Evolutionary conservation across 1,140 invertebrate species (phyloP).

Genomic region (Zaprionus nigranus): DNA sequence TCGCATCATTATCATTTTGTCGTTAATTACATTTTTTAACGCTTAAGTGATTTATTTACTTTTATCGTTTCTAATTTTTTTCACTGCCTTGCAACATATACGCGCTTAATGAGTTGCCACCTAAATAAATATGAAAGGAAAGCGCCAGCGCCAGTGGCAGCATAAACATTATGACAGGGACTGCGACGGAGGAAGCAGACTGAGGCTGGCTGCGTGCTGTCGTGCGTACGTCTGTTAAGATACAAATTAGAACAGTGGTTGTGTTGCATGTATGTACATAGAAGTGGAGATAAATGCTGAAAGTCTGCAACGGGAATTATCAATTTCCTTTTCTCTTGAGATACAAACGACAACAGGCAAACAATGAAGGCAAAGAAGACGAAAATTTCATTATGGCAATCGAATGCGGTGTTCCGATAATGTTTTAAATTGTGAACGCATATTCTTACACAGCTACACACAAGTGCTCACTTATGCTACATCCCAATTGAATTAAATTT

Average conservation of each 20-base stretch:
- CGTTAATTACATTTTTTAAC: slow-evolving; percentile 82
- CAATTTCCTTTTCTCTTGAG: not conserved
- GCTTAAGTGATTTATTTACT: slow-evolving; percentile 82
- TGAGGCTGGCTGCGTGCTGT: slow-evolving; percentile 10
- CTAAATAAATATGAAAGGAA: slow-evolving; percentile 63
- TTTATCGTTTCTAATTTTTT: slow-evolving; percentile 81
- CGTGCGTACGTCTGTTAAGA: slow-evolving; percentile 57
- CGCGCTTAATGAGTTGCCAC: slow-evolving; percentile 63
- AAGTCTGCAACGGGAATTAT: slow-evolving; percentile 13
- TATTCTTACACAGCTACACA: too few relatives aligned
- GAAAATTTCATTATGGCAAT: not conserved
- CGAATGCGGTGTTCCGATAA: too few relatives aligned
- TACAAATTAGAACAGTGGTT: slow-evolving; percentile 57
- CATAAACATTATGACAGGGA: not conserved
- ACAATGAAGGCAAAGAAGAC: not conserved
- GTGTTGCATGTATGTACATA: slow-evolving; percentile 38
- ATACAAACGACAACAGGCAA: not conserved
- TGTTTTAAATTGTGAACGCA: too few relatives aligned
- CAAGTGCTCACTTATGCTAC: not conserved
- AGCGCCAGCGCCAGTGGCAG: slow-evolving; percentile 37
- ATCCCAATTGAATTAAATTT: too few relatives aligned
- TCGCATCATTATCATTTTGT: slow-evolving; percentile 80
- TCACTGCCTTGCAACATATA: slow-evolving; percentile 28
- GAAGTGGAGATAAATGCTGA: not conserved
- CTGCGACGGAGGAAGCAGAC: not conserved